Evolutionary conservation across 2,888 invertebrate species (phyloP), one percentile per base, ranked within the genome.

Genomic region (Gastracanthus pulcherrimus): DNA sequence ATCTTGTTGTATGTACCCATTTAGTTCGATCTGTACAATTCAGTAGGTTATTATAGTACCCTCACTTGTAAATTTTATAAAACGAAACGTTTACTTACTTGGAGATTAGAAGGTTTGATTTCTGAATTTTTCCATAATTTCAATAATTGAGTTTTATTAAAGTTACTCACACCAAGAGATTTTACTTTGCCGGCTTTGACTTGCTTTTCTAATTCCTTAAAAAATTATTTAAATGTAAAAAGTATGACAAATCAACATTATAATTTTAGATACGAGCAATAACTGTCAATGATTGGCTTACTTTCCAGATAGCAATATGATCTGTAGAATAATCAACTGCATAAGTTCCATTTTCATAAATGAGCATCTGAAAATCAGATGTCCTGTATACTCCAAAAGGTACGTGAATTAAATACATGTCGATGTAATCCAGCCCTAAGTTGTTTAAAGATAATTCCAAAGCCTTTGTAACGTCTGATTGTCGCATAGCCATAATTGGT

Each of bases 141-240:
- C 19, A 76, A 41, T 19, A 76, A 19, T 76, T 76, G 76, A 2
- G 55, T 29, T 13, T 67, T 67, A 19, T 76, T 76, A 7, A 76
- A 41, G 36, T 76, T 76, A 58, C 67, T 67, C 19, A 67, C 19
- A 41, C 76, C 76, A 31, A 76, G 55, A 1, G 76, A 76, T 41
- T 69, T 76, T 3, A 58, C 55, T 69, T 69, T 76, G 7, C 76
- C 76, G 23, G 34, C 31, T 31, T 19, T 69, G 11, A 76, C 76
- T 58, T 16, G 76, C 19, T 76, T 76, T 38, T 76, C 76, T 34
- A 76, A 26, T 76, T 55, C 76, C 76, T 76, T 26, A 23, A 66
- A 58, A n/a, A n/a, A n/a, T n/a, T n/a, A n/a, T n/a, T n/a, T n/a
- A n/a, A n/a, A n/a, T n/a, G n/a, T n/a, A n/a, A n/a, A n/a, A n/a